Conservation (phyloP, 2,888 invertebrate genomes). For the Stomorhina lunata region DNA sequence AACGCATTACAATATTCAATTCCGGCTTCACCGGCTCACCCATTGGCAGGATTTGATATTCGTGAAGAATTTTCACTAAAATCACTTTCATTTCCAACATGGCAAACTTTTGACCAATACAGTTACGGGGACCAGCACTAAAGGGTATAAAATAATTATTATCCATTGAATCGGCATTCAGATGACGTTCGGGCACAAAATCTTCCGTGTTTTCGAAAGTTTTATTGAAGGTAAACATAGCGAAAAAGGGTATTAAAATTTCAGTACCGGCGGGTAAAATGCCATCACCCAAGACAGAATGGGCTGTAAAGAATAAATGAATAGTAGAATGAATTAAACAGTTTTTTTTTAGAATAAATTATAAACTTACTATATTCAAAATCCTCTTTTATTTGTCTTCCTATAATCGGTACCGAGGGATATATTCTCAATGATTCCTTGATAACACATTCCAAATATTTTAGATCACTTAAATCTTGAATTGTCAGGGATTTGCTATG, state of each 20-base stretch:
- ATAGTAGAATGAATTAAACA: not conserved
- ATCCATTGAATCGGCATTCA: slow-evolving; percentile 8
- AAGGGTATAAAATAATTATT: too few species aligned
- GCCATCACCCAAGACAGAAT: slow-evolving; percentile 67
- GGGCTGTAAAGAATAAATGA: slow-evolving; percentile 61
- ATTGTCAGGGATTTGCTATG: slow-evolving; percentile 62
- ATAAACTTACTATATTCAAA: slow-evolving; percentile 71
- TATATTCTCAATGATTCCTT: slow-evolving; percentile 84
- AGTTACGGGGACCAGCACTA: too few species aligned
- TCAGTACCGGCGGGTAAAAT: slow-evolving; percentile 69
- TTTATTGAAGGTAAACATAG: slow-evolving; percentile 67
- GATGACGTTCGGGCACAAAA: slow-evolving; percentile 70
- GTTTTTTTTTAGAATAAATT: too few species aligned
- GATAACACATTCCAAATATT: slow-evolving; percentile 76
- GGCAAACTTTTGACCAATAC: too few species aligned
- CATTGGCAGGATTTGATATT: slow-evolving; percentile 70
- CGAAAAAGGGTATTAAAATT: slow-evolving; percentile 68
- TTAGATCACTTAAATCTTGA: slow-evolving; percentile 36
- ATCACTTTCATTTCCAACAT: too few species aligned
- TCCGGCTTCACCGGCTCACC: slow-evolving; percentile 67
- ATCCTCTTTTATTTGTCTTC: slow-evolving; percentile 66
- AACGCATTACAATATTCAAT: slow-evolving; percentile 67
- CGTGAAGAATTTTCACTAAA: slow-evolving; percentile 67
- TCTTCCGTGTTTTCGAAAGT: slow-evolving; percentile 44
- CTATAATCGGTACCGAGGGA: slow-evolving; percentile 81